Evolutionary conservation across 2,888 invertebrate species (phyloP), one percentile per base, ranked within the genome.

Genomic region (Galerucella calmariensis): DNA sequence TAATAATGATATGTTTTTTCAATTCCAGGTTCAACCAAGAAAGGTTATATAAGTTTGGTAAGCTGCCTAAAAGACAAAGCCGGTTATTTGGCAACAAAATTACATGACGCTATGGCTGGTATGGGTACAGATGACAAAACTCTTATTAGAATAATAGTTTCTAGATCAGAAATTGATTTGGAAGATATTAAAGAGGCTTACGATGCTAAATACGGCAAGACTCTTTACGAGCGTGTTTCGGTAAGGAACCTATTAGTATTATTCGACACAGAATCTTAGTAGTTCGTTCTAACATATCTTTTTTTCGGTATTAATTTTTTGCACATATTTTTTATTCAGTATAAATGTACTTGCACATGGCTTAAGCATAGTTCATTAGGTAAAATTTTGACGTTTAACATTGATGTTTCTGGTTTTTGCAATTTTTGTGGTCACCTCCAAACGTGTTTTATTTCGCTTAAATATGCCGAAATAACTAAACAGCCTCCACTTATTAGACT

Each of bases 91-190:
- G 97, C 96, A 0, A 93, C 94, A 82, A 92, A 94, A 67, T 89
- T 97, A 67, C 92, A 96, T 87, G 93, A 94, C 84, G 93, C 95
- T 68, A 95, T 97, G 95, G 94, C 94, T 85, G 96, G 97, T 8
- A 88, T 94, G 75, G 97, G 97, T 76, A 97, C 97, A 11, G 94
- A 95, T 84, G 97, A 97, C 86, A 90, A 91, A 66, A 93, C 94
- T 80, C 89, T 97, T 78, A 96, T 97, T 82, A 93, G 97, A 84
- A 90, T 97, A 73, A 90, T 97, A 82, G 94, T 95, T 63, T 94
- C 95, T 0, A 92, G 96, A 81, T 92, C 92, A 82, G 94, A 96
- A 90, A 90, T 94, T 73, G 97, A 97, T 86, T 90, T 97, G 88
- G 92, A 91, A 3, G 94, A 95, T 82, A 95, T 97, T 82, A 94